Evolutionary conservation across 1,140 invertebrate species (phyloP), one percentile per base, ranked within the genome.

Genomic region (Drosophila ogumai): DNA sequence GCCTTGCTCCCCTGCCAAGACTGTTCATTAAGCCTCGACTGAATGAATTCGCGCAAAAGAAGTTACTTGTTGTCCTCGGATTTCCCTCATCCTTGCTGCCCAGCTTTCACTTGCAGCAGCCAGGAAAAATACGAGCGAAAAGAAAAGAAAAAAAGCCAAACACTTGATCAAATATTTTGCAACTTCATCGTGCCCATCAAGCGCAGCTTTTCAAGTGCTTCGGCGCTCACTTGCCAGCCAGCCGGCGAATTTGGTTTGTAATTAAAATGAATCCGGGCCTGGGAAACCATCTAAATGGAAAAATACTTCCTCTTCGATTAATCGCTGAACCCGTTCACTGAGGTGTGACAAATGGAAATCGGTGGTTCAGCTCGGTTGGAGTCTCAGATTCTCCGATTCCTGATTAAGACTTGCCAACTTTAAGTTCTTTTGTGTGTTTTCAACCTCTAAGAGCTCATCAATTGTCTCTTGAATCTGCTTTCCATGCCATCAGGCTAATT

Each of bases 121-220:
- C 13, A 54, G 46, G 32, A 55, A 55, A 57, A 59, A 46, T n/a
- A 41, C 25, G 44, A 25, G 47, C 43, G 50, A 50, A 61, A 64
- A 43, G 52, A 60, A 36, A 19, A 10, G 9, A 54, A 86, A 81
- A 76, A 77, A 74, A 40, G 67, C 36, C 79, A 80, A 88, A 81
- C 85, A 88, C 84, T 88, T 88, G 84, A 88, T 88, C 84, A 88
- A 88, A 88, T 88, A 88, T 88, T 88, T 88, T 88, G 84, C 84
- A 88, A 88, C 84, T 88, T 88, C 85, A 88, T 88, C 80, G 80
- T 78, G 74, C 76, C 80, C 79, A 81, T 81, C 79, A 81, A 61
- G 73, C 71, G 60, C 47, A 84, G 65, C 38, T 68, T 64, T 77
- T 88, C 72, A 78, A 88, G 84, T 78, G 65, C 65, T 72, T 55